Percentiles rank a stretch among this genome's conserved stretches.
Conservation (phyloP, 2,113 vertebrate genomes). For the Mungos mungo region DNA sequence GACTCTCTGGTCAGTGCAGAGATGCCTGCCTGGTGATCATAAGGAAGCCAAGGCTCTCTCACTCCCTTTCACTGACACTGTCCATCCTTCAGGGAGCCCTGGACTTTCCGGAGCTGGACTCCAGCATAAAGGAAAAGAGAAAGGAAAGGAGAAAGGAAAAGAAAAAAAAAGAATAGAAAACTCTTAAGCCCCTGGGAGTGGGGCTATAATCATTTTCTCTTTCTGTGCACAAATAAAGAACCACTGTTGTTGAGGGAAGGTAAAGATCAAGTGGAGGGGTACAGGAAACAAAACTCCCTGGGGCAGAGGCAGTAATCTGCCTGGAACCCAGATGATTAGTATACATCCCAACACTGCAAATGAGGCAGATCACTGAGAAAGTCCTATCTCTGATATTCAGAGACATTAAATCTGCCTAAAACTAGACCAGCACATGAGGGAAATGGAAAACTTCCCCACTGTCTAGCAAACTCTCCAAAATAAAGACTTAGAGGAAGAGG, state of each 20-base stretch:
- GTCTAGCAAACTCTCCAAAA: not conserved
- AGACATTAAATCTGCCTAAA: not conserved
- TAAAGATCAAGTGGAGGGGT: not conserved
- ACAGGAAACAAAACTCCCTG: not conserved
- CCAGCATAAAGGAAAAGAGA: not conserved
- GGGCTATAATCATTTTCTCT: not conserved
- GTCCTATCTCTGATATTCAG: not conserved
- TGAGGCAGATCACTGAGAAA: not conserved
- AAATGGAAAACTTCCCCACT: not conserved
- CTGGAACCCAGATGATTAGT: not conserved
- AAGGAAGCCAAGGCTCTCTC: too few species aligned
- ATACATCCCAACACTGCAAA: not conserved
- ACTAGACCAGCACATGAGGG: not conserved
- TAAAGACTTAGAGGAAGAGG: not conserved
- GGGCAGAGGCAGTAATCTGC: not conserved
- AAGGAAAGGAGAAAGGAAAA: not conserved
- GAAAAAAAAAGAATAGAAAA: not conserved
- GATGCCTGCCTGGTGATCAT: too few species aligned
- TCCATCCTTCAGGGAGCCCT: too few species aligned
- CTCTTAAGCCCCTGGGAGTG: rapidly evolving
- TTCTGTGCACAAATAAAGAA: not conserved
- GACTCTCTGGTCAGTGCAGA: too few species aligned
- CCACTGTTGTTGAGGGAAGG: not conserved
- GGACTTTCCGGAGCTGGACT: too few species aligned
- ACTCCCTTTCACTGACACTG: too few species aligned